Conservation (phyloP, 2,888 invertebrate genomes). For the Watsonalla binaria region DNA sequence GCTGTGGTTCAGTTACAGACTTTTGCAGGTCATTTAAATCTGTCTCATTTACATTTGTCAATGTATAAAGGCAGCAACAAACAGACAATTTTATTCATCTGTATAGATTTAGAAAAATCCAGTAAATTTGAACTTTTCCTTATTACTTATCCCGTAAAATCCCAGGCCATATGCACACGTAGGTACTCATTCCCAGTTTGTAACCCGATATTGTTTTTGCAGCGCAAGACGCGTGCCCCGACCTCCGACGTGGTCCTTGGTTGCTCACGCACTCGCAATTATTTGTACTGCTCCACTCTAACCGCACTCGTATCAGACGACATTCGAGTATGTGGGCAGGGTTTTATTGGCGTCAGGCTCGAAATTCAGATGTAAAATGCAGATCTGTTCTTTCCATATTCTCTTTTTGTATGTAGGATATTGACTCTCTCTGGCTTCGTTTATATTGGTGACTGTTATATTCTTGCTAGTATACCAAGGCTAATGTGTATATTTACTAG, state of each 20-base stretch:
- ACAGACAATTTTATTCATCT: too few relatives aligned
- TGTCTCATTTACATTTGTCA: background rate
- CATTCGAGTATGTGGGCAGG: slow-evolving; percentile 23
- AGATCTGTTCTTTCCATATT: background rate
- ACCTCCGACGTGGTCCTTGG: slow-evolving; percentile 68
- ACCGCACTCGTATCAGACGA: slow-evolving; percentile 16
- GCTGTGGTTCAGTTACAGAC: too few relatives aligned
- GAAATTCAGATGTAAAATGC: background rate
- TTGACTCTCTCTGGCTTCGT: background rate
- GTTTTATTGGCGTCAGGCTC: background rate
- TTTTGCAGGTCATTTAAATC: background rate
- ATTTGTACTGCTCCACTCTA: slow-evolving; percentile 33
- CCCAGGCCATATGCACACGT: slow-evolving; percentile 6
- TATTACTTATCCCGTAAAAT: background rate
- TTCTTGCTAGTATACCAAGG: too few relatives aligned
- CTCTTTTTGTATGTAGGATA: background rate
- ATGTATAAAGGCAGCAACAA: too few relatives aligned
- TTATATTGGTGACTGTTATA: too few relatives aligned
- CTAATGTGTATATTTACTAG: too few relatives aligned
- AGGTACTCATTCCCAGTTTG: slow-evolving; percentile 25
- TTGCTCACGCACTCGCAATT: slow-evolving; percentile 39
- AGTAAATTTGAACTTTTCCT: background rate
- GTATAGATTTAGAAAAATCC: background rate
- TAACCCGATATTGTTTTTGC: slow-evolving; percentile 68
- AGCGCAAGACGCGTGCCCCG: slow-evolving; percentile 62